These are phyloP conservation scores for Gari tellinella DNA, from an alignment of 2,888 invertebrate species.

Conservation along the genomic window DNA sequence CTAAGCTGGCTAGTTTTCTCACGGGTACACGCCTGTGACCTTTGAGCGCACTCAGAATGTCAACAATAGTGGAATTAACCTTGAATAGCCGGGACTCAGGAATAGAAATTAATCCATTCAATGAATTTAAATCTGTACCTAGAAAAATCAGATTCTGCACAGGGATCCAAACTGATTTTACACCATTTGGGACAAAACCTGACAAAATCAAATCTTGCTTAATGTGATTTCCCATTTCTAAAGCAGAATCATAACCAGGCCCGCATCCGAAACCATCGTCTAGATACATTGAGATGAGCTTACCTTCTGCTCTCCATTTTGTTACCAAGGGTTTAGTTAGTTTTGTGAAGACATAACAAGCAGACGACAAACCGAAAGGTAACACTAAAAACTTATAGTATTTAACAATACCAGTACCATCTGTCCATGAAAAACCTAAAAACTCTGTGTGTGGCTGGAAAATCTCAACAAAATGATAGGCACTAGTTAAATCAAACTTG, in stretches of 20 bases:
- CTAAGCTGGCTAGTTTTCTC: too few species aligned
- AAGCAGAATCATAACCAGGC: neutral
- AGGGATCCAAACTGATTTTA: neutral
- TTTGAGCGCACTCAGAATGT: neutral
- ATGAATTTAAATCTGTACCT: neutral
- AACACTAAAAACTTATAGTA: conserved; percentile 32
- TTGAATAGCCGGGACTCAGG: neutral
- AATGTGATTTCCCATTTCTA: neutral
- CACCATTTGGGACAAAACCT: neutral
- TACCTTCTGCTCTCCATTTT: conserved; percentile 37
- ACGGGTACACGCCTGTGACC: neutral
- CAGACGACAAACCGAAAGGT: conserved; percentile 23
- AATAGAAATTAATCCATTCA: neutral
- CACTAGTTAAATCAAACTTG: conserved; percentile 26
- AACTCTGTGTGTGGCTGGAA: too few species aligned
- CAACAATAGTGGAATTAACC: neutral
- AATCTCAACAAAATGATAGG: too few species aligned
- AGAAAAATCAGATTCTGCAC: neutral
- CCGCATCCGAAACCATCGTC: conserved; percentile 35
- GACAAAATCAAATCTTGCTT: neutral
- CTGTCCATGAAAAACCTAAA: conserved; percentile 19
- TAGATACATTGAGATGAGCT: conserved; percentile 29
- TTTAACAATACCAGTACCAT: neutral
- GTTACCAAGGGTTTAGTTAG: conserved; percentile 29
- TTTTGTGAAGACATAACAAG: conserved; percentile 34